Base-by-base conservation (phyloP, 2,888 invertebrate genomes). In the Carterocephalus palaemon region DNA sequence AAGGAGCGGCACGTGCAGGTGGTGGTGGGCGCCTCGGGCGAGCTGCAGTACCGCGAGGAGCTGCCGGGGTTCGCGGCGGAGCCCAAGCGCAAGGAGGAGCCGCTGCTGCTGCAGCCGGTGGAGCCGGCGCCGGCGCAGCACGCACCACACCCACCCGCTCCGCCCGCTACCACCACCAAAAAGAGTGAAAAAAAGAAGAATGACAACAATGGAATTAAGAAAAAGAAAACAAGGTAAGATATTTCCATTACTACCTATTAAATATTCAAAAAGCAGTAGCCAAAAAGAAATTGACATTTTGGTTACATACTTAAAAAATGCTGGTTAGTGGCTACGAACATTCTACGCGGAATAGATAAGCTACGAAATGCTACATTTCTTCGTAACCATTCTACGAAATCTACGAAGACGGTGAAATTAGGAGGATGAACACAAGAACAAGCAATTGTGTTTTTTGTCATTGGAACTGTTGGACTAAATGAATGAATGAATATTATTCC, bases 141-240 rank as follows among this genome's bases (percentile, higher is more conserved):
- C 60, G 67, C 52, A 24, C 62, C 66, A 1, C 71, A 66, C 19
- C 88, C 72, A 12, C 75, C 66, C 58, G 86, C 84, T 57, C 60
- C 88, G 46, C 54, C 85, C 29, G 53, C 79, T 51, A 29, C 89
- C 5, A 80, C 88, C 3, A 90, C 90, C 52, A 92, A 90, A 65
- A 92, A 92, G 59, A 93, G 93, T 65, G 92, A 91, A 42, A 92
- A 92, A 75, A 94, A 95, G 78, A 95, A 95, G 75, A 90, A 89
- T 60, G 94, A 94, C 70, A 94, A 93, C 62, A 95, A 93, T 70
- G 94, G 94, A 33, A 93, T 95, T 22, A 96, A 96, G 75, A 96
- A 96, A 84, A 96, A 96, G 81, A 96, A 96, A 85, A 96, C 96
- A 41, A 93, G 96, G 96, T 95, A 74, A 57, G 69, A 12, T 13